Base-by-base conservation (phyloP, 2,888 invertebrate genomes). In the Patella depressa region DNA sequence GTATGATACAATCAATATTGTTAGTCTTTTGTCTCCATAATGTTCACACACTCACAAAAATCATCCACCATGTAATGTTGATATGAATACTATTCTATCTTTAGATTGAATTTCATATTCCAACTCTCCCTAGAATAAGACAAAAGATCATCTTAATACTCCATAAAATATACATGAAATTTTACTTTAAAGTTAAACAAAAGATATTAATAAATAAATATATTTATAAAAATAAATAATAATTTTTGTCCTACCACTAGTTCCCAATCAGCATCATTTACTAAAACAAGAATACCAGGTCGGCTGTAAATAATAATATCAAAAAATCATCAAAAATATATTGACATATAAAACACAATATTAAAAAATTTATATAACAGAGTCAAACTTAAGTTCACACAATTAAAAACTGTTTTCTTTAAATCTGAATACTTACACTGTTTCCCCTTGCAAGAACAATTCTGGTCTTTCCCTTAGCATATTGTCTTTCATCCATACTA, bases 261-360 rank as follows among this genome's bases (percentile, higher is more conserved):
- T 91, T 99, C 98, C 98, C 98, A 99, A 89, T 99, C 99, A 0
- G 96, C 94, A 86, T 99, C 98, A 89, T 99, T 99, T 12, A 99
- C 94, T 2, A 99, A 92, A 0, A 99, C 98, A 73, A 99, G 92
- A 80, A 99, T 98, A 3, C 98, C 98, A 0, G 98, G 98, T 73
- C 98, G 92, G 82, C 91, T 91, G 84, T 34, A 87, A 74, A 72
- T 71, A 4, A n/a, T 82, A 55, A 45, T 45, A 9, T 9, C 45
- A 45, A 45, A 45, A 45, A 9, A 1, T 45, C 7, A 45, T 7
- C 1, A 45, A 4, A 45, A 45, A 45, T 45, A 45, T 45, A 45
- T 45, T 45, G 45, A 45, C 45, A 45, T 45, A 7, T 45, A 1
- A 45, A 45, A 45, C 45, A 9, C 9, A 9, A 45, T 45, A 45